Conservation (phyloP, 2,888 invertebrate genomes). For the Gortyna flavago region DNA sequence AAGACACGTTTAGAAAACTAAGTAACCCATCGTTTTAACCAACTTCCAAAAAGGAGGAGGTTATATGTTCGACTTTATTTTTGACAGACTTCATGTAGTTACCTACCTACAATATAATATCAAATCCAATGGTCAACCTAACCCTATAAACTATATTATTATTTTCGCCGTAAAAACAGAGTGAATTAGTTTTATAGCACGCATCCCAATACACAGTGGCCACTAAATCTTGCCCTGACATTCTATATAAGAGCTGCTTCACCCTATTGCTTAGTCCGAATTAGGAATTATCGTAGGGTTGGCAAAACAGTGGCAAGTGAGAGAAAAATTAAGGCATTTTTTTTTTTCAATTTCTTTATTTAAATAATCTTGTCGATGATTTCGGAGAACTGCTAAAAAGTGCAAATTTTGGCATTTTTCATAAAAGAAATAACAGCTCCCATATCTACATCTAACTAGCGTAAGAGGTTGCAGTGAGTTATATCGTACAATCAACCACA, state of each 20-base stretch:
- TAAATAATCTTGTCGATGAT: no score
- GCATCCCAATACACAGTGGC: slow-evolving; percentile 78
- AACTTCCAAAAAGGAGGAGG: no score
- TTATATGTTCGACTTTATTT: not conserved
- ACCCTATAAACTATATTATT: slow-evolving; percentile 37
- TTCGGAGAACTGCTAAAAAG: no score
- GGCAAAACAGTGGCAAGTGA: slow-evolving; percentile 66
- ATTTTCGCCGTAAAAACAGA: slow-evolving; percentile 63
- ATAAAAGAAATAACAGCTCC: no score
- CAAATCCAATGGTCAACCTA: not conserved
- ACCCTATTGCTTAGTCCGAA: slow-evolving; percentile 85
- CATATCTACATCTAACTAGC: no score
- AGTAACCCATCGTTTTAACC: not conserved
- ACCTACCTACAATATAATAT: not conserved
- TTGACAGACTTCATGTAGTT: not conserved
- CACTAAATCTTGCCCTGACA: slow-evolving; percentile 86
- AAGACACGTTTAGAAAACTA: not conserved
- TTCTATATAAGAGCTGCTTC: slow-evolving; percentile 85
- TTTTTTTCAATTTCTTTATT: no score
- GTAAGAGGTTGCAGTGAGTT: not conserved
- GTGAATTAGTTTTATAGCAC: slow-evolving; percentile 71
- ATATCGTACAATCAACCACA: not conserved
- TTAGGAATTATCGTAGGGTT: slow-evolving; percentile 81
- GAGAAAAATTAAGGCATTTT: no score
- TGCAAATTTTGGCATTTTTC: no score